Evolutionary conservation across 2,797 vertebrate species (phyloP), one percentile per base, ranked within the genome.

Genomic region (Diceros bicornis): DNA sequence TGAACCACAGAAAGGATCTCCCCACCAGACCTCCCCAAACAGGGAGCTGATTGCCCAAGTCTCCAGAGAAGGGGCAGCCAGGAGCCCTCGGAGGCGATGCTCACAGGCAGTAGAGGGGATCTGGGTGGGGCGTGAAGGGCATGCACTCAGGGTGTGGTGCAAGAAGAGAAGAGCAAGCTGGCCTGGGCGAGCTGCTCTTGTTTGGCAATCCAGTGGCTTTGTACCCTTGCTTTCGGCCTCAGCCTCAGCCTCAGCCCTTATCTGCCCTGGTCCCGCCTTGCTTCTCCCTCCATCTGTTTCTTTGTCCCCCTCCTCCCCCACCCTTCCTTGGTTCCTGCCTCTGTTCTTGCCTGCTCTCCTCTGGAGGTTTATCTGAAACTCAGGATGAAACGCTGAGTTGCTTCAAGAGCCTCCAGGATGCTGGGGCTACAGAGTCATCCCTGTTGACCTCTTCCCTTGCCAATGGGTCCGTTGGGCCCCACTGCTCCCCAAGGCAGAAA

Each of bases 331-430:
- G 29, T 61, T 20, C 47, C 74, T 18, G 17, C 18, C 16, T 90
- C 16, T 34, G 86, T 44, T 44, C 52, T 59, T 29, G 62, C 29
- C 32, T 34, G 47, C 92, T 83, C n/a, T 62, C 23, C 64, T 64
- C 85, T 87, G 57, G 32, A 72, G 71, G 34, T 86, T 75, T 81
- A 72, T 77, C 75, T 91, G 82, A 55, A 88, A 88, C 23, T 87
- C 78, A 55, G 92, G 29, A 66, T 66, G 64, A 92, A 96, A 37
- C 6, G 4, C 52, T 2, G 32, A 41, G 27, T 93, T 52, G 94
- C 91, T 93, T 69, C 8, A 11, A 89, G 64, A 79, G 68, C 27
- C 47, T 37, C 23, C 47, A 71, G 41, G 71, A 34, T 81, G 47
- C 32, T 74, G 55, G 71, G 52, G 62, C n/a, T 61, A 17, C 29